Conservation (phyloP, 2,888 invertebrate species). For the Troides aeacus region DNA sequence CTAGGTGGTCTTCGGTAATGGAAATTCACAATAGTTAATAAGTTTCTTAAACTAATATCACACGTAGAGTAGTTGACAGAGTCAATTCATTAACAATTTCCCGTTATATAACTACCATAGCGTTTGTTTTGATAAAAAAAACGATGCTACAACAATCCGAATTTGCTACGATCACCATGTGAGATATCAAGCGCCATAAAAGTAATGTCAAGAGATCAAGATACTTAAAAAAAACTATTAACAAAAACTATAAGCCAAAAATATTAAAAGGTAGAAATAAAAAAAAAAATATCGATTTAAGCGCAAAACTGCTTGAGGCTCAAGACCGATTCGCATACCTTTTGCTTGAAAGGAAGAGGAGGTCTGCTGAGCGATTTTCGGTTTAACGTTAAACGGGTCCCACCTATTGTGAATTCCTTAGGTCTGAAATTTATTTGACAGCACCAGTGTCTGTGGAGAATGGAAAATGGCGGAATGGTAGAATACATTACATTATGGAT, state of each 20-base stretch:
- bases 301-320: conserved; percentile 59
- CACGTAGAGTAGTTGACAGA: not conserved
- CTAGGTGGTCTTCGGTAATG: conserved; percentile 19
- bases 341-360: conserved; percentile 49
- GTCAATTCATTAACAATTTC: conserved; percentile 24
- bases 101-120: conserved; percentile 46
- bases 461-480: conserved; percentile 78
- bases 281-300: conserved; percentile 56
- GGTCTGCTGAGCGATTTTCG: conserved; percentile 64
- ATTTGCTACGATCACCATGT: conserved; percentile 68
- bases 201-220: conserved; percentile 72
- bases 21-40: conserved; percentile 18
- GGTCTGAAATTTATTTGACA: conserved; percentile 80
- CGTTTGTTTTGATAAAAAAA: conserved; percentile 65
- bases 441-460: conserved; percentile 77
- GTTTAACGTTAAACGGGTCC: conserved; percentile 55
- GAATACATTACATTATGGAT: conserved; percentile 73
- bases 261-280: conserved; percentile 67
- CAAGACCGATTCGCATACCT: conserved; percentile 43
- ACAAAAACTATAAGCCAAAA: conserved; percentile 71
- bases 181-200: conserved; percentile 70
- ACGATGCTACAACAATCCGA: conserved; percentile 63
- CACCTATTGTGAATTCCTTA: conserved; percentile 77
- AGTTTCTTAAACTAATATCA: conserved; percentile 5
- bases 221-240: conserved; percentile 65